Percentiles rank a stretch among this genome's conserved stretches.
These are phyloP conservation scores for Mastomys natalensis DNA, from an alignment of 2,113 vertebrate species.

Conservation along the genomic window DNA sequence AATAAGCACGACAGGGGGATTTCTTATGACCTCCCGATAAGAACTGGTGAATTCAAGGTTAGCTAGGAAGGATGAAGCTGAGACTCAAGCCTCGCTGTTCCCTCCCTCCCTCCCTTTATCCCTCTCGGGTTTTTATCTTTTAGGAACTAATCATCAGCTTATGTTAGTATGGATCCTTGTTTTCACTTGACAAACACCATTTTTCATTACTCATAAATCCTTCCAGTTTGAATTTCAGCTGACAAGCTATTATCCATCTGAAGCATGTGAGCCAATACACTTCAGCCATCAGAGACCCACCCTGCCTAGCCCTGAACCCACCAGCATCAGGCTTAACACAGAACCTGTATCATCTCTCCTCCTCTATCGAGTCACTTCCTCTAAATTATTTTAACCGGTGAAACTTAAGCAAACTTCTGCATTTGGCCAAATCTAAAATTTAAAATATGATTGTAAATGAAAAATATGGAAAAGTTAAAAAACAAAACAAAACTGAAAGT, in stretches of 20 bases:
- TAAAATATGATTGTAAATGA: neutral
- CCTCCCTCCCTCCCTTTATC: neutral
- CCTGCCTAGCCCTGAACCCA: neutral
- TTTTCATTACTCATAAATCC: neutral
- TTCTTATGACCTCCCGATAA: neutral
- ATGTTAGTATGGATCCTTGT: neutral
- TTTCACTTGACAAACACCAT: neutral
- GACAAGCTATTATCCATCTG: neutral
- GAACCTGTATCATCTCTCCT: neutral
- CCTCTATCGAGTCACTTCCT: neutral
- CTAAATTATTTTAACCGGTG: neutral
- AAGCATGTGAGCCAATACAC: neutral
- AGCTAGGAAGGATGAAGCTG: neutral
- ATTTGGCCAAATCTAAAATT: neutral
- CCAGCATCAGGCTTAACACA: neutral
- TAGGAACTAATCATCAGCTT: neutral
- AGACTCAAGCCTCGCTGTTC: neutral
- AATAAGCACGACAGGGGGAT: neutral
- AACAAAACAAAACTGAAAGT: neutral
- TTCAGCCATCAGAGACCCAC: neutral
- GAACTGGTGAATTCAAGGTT: neutral
- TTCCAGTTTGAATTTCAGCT: conserved; percentile 5
- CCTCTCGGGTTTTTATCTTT: neutral
- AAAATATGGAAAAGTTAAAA: neutral
- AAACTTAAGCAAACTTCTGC: neutral